Conservation (phyloP, 1,140 invertebrate species). For the Rhagoletis zephyria region DNA sequence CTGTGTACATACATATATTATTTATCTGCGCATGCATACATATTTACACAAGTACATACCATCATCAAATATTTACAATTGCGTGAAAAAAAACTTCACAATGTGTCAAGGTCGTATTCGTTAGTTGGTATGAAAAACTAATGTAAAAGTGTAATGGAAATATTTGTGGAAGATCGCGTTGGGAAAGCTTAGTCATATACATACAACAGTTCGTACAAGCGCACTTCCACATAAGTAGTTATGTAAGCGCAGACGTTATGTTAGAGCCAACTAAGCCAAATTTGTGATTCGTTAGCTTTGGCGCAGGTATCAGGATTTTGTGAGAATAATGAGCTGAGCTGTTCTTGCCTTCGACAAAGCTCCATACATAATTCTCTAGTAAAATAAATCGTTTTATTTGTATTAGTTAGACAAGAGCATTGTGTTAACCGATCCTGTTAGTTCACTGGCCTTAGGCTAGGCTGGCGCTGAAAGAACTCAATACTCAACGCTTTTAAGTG, state of each 20-base stretch:
- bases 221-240: neutral
- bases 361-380: neutral
- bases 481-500: too few species aligned
- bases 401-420: too few species aligned
- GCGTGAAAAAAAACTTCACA: too few species aligned
- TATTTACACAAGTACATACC: too few species aligned
- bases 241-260: neutral
- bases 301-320: neutral
- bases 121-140: neutral
- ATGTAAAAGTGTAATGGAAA: neutral
- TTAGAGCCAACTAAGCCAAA: slow-evolving; percentile 35
- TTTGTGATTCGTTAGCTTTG: neutral
- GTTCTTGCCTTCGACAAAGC: neutral
- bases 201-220: neutral
- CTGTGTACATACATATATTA: too few species aligned
- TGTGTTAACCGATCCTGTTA: too few species aligned
- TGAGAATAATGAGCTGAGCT: neutral
- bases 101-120: slow-evolving; percentile 32
- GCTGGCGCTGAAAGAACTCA: too few species aligned
- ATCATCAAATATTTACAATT: too few species aligned
- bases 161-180: slow-evolving; percentile 1
- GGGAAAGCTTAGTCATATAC: neutral
- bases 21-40: too few species aligned
- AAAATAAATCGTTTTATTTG: too few species aligned
- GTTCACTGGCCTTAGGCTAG: too few species aligned